These are phyloP conservation scores for Platycercus adscitus DNA, from an alignment of 2,113 vertebrate species.

Conservation along the genomic window DNA sequence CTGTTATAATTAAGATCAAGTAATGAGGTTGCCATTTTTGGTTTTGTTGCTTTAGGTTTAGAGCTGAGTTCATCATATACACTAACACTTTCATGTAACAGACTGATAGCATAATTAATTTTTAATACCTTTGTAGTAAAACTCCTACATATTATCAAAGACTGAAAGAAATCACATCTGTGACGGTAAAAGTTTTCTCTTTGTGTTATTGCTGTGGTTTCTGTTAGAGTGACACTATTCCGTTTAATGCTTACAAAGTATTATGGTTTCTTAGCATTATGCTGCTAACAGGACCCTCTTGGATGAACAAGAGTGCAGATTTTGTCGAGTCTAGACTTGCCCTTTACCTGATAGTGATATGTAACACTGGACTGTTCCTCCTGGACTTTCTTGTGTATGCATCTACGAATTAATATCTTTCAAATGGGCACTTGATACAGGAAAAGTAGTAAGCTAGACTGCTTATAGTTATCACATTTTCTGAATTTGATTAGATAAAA, in stretches of 20 bases:
- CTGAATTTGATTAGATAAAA: not conserved
- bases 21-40: not conserved
- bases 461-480: not conserved
- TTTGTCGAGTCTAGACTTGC: not conserved
- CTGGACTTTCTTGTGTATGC: not conserved
- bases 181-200: not conserved
- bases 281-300: not conserved
- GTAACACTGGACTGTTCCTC: not conserved
- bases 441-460: not conserved
- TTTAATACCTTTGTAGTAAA: not conserved
- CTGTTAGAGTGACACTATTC: not conserved
- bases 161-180: not conserved
- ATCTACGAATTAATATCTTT: not conserved
- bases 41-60: not conserved
- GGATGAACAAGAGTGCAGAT: not conserved
- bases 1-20: not conserved
- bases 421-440: not conserved
- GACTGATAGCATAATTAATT: not conserved
- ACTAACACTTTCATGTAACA: not conserved
- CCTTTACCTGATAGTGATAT: not conserved
- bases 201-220: not conserved
- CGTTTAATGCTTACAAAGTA: not conserved
- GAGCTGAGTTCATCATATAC: not conserved
- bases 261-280: not conserved
- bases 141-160: not conserved